Percentiles rank a stretch among this genome's conserved stretches.
phyloP scores from a whole-genome alignment of 1,140 invertebrate genomes.

The Zelostemma sp. region DNA sequence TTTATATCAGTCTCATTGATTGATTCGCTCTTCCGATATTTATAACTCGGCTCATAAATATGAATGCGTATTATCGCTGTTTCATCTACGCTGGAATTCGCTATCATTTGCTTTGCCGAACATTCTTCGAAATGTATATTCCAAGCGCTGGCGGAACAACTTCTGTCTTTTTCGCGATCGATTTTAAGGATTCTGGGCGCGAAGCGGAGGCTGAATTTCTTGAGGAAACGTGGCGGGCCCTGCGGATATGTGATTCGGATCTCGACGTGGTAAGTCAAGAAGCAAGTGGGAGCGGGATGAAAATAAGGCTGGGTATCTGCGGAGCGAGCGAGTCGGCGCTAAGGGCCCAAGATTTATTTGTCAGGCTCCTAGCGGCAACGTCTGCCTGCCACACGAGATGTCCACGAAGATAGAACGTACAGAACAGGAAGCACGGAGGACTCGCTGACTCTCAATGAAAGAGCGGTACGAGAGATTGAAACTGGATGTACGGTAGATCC shows the following conservation, averaged over 20 bases:
- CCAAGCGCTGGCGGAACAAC: no score
- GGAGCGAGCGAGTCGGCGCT: conserved; percentile 30
- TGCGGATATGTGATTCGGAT: conserved; percentile 56
- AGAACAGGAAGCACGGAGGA: conserved; percentile 63
- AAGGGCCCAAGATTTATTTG: conserved; percentile 62
- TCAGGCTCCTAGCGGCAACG: conserved; percentile 51
- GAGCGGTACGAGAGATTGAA: conserved; percentile 36
- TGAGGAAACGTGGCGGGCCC: conserved; percentile 49
- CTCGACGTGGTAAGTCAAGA: conserved; percentile 50
- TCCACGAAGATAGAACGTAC: conserved; percentile 59
- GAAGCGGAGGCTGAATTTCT: conserved; percentile 41
- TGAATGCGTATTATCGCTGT: no score
- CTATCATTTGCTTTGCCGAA: no score
- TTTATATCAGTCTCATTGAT: conserved; percentile 24
- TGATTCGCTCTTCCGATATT: conserved; percentile 46
- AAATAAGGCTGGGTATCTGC: conserved; percentile 15
- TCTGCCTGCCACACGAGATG: conserved; percentile 55
- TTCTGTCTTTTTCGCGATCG: conserved; percentile 10
- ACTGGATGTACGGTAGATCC: conserved; percentile 18
- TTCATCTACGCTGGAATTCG: no score
- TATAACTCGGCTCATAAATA: conserved; percentile 28
- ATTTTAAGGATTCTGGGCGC: conserved; percentile 53
- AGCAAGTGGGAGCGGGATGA: conserved; percentile 20
- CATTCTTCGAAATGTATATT: no score
- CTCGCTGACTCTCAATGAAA: conserved; percentile 66